These are phyloP conservation scores for Drosophila sordidapex DNA, from an alignment of 2,888 invertebrate genomes.

Conservation along the genomic window DNA sequence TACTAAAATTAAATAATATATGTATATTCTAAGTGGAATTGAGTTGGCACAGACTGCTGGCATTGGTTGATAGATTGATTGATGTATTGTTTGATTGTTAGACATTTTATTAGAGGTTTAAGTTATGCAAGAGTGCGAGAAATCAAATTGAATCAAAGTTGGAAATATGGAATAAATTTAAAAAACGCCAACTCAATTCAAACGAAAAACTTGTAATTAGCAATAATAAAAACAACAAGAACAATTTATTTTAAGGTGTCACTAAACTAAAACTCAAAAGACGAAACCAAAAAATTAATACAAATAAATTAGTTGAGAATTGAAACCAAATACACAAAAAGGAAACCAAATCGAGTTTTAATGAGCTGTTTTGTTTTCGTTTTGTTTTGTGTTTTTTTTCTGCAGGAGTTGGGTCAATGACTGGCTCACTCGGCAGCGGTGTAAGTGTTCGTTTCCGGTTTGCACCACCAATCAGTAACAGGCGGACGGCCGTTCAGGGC, in stretches of 20 bases:
- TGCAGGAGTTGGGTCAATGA: slow-evolving; percentile 34
- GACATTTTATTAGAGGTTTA: slow-evolving; percentile 58
- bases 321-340: slow-evolving; percentile 63
- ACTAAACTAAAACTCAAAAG: slow-evolving; percentile 67
- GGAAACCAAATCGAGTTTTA: slow-evolving; percentile 51
- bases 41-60: slow-evolving; percentile 78
- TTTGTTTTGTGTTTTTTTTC: neutral
- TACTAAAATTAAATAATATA: slow-evolving; percentile 50
- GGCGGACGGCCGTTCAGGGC: slow-evolving; percentile 7
- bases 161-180: slow-evolving; percentile 25
- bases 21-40: slow-evolving; percentile 62
- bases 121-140: slow-evolving; percentile 40
- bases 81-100: slow-evolving; percentile 69
- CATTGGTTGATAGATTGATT: slow-evolving; percentile 47
- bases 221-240: slow-evolving; percentile 38
- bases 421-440: slow-evolving; percentile 57
- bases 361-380: slow-evolving; percentile 25
- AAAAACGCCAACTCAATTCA: slow-evolving; percentile 51
- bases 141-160: slow-evolving; percentile 49
- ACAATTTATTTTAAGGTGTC: slow-evolving; percentile 72
- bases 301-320: slow-evolving; percentile 80
- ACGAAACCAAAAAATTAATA: slow-evolving; percentile 54
- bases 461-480: slow-evolving; percentile 36
- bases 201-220: slow-evolving; percentile 61
- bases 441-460: slow-evolving; percentile 69